Conservation (phyloP, 2,888 invertebrate genomes). For the Drosophila merina region DNA sequence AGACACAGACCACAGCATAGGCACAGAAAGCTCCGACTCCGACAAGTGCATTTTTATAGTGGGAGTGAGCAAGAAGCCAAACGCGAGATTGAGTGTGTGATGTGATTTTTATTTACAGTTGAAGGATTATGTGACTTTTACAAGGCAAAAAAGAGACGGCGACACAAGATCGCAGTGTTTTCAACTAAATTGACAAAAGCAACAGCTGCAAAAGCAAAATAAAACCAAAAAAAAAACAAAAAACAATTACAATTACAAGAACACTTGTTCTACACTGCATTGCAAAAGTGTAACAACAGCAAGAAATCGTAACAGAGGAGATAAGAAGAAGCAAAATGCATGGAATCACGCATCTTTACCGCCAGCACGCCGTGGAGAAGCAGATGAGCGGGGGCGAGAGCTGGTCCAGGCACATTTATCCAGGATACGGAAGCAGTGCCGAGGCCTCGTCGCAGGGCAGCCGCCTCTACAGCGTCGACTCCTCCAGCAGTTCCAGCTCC, state of each 20-base stretch:
- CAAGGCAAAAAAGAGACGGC: conserved; percentile 37
- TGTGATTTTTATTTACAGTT: conserved; percentile 64
- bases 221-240: conserved; percentile 5
- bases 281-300: conserved; percentile 59
- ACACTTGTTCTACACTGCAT: conserved; percentile 56
- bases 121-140: conserved; percentile 76
- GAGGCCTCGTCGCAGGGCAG: conserved; percentile 58
- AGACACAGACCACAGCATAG: conserved; percentile 27
- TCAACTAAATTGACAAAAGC: conserved; percentile 49
- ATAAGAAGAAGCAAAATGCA: conserved; percentile 72
- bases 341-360: conserved; percentile 84
- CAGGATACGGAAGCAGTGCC: conserved; percentile 63
- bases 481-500: conserved; percentile 82
- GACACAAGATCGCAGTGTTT: conserved; percentile 47
- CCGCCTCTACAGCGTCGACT: conserved; percentile 79
- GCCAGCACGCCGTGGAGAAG: conserved; percentile 84
- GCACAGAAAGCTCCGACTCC: conserved; percentile 50
- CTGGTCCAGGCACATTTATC: conserved; percentile 63
- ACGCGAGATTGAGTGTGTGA: conserved; percentile 32
- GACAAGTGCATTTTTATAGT: conserved; percentile 52
- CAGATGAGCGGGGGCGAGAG: conserved; percentile 82
- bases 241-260: conserved; percentile 9
- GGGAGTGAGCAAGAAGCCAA: conserved; percentile 25
- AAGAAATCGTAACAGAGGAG: not conserved
- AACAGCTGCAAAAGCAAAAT: conserved; percentile 25